These are phyloP conservation scores for Mesembrinibis cayennensis DNA, from an alignment of 2,113 vertebrate genomes.

Conservation along the genomic window DNA sequence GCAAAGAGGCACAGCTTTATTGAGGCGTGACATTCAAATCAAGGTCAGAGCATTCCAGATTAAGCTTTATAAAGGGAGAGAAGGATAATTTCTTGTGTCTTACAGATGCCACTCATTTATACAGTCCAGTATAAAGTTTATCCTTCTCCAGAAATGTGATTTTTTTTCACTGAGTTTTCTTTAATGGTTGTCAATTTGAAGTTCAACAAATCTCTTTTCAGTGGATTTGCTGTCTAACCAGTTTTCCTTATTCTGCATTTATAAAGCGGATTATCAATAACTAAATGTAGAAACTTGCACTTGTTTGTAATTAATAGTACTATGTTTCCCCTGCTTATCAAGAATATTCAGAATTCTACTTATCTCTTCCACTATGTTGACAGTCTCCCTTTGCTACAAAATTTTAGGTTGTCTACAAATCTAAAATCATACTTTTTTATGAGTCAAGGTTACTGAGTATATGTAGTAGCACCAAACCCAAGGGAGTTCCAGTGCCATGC, in stretches of 20 bases:
- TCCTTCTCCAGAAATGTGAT: background rate
- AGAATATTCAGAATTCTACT: background rate
- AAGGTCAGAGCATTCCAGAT: background rate
- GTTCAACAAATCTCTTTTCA: background rate
- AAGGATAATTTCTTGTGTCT: background rate
- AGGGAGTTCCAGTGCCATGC: background rate
- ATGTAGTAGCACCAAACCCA: background rate
- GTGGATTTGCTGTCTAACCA: background rate
- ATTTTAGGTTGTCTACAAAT: background rate
- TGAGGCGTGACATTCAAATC: background rate
- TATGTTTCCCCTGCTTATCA: background rate
- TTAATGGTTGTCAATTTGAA: background rate
- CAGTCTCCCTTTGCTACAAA: background rate
- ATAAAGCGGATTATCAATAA: background rate
- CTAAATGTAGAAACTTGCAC: background rate
- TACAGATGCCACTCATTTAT: background rate
- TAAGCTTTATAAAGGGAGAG: background rate
- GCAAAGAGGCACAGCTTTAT: background rate
- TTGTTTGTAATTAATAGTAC: background rate
- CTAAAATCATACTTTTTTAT: background rate
- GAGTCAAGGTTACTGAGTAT: background rate
- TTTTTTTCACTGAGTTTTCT: background rate
- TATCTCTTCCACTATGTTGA: background rate
- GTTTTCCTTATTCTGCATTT: background rate
- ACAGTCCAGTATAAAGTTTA: background rate